phyloP scores from a whole-genome alignment of 2,888 invertebrate species.

The Acanthosoma haemorrhoidale region DNA sequence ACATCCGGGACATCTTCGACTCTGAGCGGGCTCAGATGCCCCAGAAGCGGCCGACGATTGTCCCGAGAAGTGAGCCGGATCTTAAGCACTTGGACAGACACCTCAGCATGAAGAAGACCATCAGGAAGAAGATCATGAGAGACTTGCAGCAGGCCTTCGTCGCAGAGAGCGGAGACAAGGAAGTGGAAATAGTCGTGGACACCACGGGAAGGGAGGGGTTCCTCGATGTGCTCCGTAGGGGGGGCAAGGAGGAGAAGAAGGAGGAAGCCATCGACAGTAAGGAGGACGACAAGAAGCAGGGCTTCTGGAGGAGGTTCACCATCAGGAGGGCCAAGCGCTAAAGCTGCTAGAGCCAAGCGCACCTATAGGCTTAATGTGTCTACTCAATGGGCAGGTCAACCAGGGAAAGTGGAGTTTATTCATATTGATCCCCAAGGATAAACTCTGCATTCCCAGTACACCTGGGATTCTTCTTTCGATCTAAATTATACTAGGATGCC shows the following conservation, averaged over 20 bases:
- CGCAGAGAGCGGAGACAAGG: constrained; percentile 32
- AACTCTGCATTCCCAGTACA: too few species aligned
- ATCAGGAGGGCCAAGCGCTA: constrained; percentile 35
- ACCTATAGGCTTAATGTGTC: too few species aligned
- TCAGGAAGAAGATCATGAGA: constrained; percentile 45
- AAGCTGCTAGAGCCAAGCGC: too few species aligned
- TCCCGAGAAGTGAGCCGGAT: constrained; percentile 56
- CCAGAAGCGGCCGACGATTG: constrained; percentile 9
- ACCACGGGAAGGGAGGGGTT: constrained; percentile 20
- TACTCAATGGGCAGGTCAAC: too few species aligned
- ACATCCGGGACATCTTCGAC: constrained; percentile 68
- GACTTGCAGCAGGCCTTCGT: constrained; percentile 36
- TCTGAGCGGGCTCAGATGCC: constrained; percentile 46
- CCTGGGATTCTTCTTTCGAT: too few species aligned
- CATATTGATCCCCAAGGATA: too few species aligned
- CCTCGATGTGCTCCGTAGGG: constrained; percentile 32
- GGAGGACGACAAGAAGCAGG: constrained; percentile 34
- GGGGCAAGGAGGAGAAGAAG: constrained; percentile 21
- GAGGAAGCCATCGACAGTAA: constrained; percentile 15
- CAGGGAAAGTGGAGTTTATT: too few species aligned
- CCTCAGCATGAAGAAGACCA: constrained; percentile 81
- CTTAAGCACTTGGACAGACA: constrained; percentile 72
- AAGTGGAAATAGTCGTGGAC: constrained; percentile 31
- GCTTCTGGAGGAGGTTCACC: constrained; percentile 37
- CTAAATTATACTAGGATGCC: too few species aligned